Conservation (phyloP, 2,888 invertebrate species). For the Drosophila merina region DNA sequence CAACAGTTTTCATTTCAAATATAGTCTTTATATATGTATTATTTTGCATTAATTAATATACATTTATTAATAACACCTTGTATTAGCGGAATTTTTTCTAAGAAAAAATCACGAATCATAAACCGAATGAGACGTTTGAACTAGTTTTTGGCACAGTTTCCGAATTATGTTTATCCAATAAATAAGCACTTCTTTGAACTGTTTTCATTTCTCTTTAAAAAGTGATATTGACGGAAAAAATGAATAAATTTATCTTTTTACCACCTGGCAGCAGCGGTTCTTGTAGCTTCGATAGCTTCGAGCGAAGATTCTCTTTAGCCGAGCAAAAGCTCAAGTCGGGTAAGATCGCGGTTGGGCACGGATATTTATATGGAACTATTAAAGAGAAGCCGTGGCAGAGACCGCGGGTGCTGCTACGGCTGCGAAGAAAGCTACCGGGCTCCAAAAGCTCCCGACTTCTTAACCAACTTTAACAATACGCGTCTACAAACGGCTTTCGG, state of each 20-base stretch:
- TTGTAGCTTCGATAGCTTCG: background rate
- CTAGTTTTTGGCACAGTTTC: background rate
- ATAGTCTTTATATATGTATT: background rate
- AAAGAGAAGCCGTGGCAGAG: constrained; percentile 1
- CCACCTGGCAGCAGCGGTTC: constrained; percentile 3
- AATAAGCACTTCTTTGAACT: background rate
- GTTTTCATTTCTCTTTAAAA: background rate
- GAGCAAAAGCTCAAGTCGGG: too few relatives aligned
- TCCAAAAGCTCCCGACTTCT: constrained; percentile 48
- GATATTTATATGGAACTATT: too few relatives aligned
- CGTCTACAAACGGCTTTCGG: constrained; percentile 29
- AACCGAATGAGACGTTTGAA: background rate
- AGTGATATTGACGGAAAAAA: constrained; percentile 1
- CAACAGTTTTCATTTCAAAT: background rate
- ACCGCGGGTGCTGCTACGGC: background rate
- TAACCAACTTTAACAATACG: constrained; percentile 64
- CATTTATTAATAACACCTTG: background rate
- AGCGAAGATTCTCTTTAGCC: too few relatives aligned
- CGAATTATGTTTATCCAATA: background rate
- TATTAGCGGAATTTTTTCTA: background rate
- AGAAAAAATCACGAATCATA: background rate
- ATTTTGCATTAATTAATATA: background rate
- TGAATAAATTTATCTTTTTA: constrained; percentile 1
- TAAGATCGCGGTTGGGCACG: too few relatives aligned
- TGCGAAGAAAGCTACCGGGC: constrained; percentile 56